Base-by-base conservation (phyloP, 2,797 vertebrate genomes). In the Melanogrammus aeglefinus region DNA sequence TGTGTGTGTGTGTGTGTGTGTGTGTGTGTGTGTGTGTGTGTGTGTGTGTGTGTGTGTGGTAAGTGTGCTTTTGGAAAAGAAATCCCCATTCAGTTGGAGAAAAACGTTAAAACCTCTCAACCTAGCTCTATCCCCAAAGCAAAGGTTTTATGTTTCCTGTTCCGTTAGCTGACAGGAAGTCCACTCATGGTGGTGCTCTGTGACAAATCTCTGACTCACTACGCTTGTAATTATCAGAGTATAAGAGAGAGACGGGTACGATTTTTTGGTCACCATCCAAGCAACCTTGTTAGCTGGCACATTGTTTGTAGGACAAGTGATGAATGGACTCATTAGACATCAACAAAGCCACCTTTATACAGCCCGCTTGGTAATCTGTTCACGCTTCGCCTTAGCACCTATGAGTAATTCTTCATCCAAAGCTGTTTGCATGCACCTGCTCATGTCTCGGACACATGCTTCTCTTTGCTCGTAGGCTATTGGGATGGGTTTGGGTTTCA, bases 71-170 rank as follows among this genome's bases (percentile, higher is more conserved):
- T 69, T 24, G 7, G 21, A 69, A 69, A 27, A 27, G n/a, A 27
- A 69, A 69, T 27, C 24, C 63, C 63, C 9, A 69, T 69, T 27
- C 63, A 69, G 24, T 69, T 27, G 21, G 63, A 69, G 27, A 27
- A 69, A 69, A 69, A 24, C 24, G 24, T 69, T 74, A 6, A 66
- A 12, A 31, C 75, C 73, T 74, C 78, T 76, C 83, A 79, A 76
- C 80, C 79, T 27, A 12, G 79, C 80, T 81, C 82, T 13, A 69
- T 69, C 84, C 86, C 85, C 90, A 89, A 90, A 89, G 80, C 85
- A 82, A 77, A 21, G 82, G 84, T 92, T 89, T 94, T 91, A 92
- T 92, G 89, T 80, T 94, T 94, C 92, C 87, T 87, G 89, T 88
- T 87, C 87, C 77, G 86, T 83, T 92, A 90, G 91, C 89, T 87